phyloP scores from a whole-genome alignment of 2,888 invertebrate species.

The Drosophila koepferae region DNA sequence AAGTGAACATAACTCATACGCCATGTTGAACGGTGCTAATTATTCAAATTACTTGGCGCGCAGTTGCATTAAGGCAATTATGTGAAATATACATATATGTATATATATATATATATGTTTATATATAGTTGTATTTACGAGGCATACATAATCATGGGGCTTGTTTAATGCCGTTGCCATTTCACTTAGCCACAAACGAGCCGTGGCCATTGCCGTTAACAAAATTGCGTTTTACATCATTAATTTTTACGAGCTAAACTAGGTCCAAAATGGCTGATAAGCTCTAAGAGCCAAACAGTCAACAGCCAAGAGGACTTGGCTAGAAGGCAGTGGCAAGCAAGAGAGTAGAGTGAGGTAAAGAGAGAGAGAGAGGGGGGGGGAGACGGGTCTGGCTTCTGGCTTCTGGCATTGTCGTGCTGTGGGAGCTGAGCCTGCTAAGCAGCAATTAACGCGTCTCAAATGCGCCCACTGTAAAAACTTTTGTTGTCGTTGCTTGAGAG shows the following conservation, averaged over 20 bases:
- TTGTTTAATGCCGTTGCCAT: slow-evolving; percentile 69
- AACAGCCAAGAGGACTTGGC: slow-evolving; percentile 23
- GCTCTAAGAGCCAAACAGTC: slow-evolving; percentile 28
- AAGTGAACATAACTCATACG: slow-evolving; percentile 62
- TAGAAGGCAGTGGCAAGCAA: neutral
- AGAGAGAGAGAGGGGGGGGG: neutral
- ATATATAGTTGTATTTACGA: slow-evolving; percentile 54
- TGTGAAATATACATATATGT: slow-evolving; percentile 35
- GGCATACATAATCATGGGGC: slow-evolving; percentile 57
- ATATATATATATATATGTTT: slow-evolving; percentile 3
- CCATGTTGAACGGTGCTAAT: slow-evolving; percentile 67
- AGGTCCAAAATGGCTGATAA: slow-evolving; percentile 78
- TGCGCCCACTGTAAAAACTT: slow-evolving; percentile 30
- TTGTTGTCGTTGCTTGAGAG: slow-evolving; percentile 7
- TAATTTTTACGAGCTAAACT: slow-evolving; percentile 78
- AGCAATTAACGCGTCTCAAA: slow-evolving; percentile 69
- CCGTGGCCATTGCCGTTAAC: slow-evolving; percentile 76
- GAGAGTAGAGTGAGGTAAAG: no score
- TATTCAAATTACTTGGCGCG: slow-evolving; percentile 64
- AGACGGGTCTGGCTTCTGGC: slow-evolving; percentile 10
- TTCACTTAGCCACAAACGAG: slow-evolving; percentile 79
- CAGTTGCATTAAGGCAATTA: slow-evolving; percentile 70
- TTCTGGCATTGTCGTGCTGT: slow-evolving; percentile 27
- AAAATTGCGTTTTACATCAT: slow-evolving; percentile 80
- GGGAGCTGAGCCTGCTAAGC: slow-evolving; percentile 57